Evolutionary conservation across 2,113 vertebrate species (phyloP).

Genomic region (Felis chaus): DNA sequence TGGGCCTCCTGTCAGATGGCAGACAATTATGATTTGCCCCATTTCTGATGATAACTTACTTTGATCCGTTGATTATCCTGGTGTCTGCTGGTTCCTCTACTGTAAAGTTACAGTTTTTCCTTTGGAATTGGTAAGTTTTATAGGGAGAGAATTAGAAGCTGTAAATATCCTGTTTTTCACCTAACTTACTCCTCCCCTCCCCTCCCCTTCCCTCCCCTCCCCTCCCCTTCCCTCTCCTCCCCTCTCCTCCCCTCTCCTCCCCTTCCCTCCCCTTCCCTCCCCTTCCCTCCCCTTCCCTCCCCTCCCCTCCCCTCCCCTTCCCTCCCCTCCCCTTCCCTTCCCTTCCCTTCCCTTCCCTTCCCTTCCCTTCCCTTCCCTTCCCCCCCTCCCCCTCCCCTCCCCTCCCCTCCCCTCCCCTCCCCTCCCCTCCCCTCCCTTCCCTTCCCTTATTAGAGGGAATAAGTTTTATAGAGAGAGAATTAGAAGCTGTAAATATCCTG

Average conservation of each 20-base stretch:
- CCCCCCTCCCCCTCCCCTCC: accelerated
- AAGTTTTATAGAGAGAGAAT: background rate
- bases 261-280: accelerated
- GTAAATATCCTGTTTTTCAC: background rate
- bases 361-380: accelerated
- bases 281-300: accelerated
- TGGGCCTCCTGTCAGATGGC: too few relatives aligned
- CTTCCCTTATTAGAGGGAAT: too few relatives aligned
- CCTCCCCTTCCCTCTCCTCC: too few relatives aligned
- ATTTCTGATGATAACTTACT: background rate
- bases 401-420: too few relatives aligned
- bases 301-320: accelerated
- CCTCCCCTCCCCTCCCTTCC: accelerated
- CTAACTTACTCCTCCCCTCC: background rate
- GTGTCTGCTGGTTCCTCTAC: background rate
- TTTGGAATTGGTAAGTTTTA: background rate
- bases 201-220: accelerated
- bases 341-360: accelerated
- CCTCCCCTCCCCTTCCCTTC: too few relatives aligned
- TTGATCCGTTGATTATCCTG: background rate
- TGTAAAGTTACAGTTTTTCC: background rate
- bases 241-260: too few relatives aligned
- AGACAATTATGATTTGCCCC: background rate
- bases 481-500: background rate
- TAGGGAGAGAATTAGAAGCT: background rate